Base-by-base conservation (phyloP, 2,888 invertebrate genomes). In the Euzophera pinguis region DNA sequence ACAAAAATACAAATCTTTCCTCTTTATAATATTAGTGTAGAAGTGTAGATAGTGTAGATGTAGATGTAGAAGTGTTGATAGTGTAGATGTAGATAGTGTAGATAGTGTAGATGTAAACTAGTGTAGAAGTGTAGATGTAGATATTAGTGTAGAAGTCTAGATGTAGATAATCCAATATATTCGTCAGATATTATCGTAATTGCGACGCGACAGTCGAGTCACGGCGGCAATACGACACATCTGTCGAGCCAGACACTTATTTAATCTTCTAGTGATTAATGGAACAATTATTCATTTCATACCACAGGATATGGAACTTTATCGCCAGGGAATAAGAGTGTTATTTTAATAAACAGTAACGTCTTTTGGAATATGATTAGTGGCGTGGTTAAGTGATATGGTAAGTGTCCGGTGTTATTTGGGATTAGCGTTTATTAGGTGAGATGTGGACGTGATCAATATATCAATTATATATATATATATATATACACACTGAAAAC, bases 261-360 rank as follows among this genome's bases (percentile, higher is more conserved):
- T 71, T 74, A 74, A 71, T 75, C 71, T 67, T 56, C 63, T 52
- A 55, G 60, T 72, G 75, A 74, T 75, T 73, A 70, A 75, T 72
- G 71, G 69, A 65, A 68, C 66, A 68, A 66, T 67, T 69, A 68
- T 64, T 63, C 60, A 56, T 50, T 58, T 59, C 58, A 54, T 50
- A 51, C 34, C 51, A 35, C 35, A 10, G 53, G 37, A 64, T 57
- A 53, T 47, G 55, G 51, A 61, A 52, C 65, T 54, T 52, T 67
- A 61, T 50, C 12, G 0, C 27, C 3, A 13, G 8, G 42, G 13
- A 45, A 51, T 64, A 67, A 49, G 60, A 42, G 22, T 34, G 42
- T 5, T 13, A 29, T 27, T 13, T 8, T 13, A 13, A 12, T 42
- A 29, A 13, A 43, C 12, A 12, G 17, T 7, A 12, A n/a, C 1